A percentile compares a stretch with the other conserved stretches of the same genome.
These are phyloP conservation scores for Arenaria interpres DNA, from an alignment of 2,113 vertebrate genomes.

Conservation along the genomic window DNA sequence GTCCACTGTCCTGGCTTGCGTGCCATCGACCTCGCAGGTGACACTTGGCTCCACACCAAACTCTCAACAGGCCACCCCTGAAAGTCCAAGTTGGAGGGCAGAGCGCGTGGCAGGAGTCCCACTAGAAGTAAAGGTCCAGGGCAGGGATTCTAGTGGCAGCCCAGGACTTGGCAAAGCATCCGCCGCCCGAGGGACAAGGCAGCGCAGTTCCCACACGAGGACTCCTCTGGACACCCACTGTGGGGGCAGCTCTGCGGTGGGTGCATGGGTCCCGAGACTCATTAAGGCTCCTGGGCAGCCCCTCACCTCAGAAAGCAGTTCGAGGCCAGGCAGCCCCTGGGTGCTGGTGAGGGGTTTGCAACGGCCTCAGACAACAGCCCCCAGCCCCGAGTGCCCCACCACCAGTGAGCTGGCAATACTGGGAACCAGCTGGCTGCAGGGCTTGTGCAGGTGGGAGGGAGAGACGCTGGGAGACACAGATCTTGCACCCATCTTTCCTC, in stretches of 20 bases:
- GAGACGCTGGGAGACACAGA: background rate
- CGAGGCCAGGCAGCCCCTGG: background rate
- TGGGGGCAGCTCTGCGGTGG: background rate
- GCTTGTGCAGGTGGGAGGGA: background rate
- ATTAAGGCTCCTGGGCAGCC: background rate
- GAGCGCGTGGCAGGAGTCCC: background rate
- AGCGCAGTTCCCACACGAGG: accelerated
- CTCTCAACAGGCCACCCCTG: background rate
- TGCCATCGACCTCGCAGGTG: accelerated
- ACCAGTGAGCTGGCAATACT: background rate
- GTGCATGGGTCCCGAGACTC: background rate
- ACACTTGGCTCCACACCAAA: background rate
- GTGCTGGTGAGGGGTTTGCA: background rate
- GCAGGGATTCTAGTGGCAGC: background rate
- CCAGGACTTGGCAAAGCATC: background rate
- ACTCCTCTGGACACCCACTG: background rate
- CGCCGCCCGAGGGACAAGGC: background rate
- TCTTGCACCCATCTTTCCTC: background rate
- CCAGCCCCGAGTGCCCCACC: accelerated
- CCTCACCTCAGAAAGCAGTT: background rate
- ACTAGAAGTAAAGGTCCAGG: background rate
- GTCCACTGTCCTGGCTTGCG: background rate
- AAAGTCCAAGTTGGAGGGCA: background rate
- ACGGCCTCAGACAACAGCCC: background rate
- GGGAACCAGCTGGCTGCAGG: background rate